phyloP scores from a whole-genome alignment of 1,140 invertebrate species.

The Sycophaga agraensis region DNA sequence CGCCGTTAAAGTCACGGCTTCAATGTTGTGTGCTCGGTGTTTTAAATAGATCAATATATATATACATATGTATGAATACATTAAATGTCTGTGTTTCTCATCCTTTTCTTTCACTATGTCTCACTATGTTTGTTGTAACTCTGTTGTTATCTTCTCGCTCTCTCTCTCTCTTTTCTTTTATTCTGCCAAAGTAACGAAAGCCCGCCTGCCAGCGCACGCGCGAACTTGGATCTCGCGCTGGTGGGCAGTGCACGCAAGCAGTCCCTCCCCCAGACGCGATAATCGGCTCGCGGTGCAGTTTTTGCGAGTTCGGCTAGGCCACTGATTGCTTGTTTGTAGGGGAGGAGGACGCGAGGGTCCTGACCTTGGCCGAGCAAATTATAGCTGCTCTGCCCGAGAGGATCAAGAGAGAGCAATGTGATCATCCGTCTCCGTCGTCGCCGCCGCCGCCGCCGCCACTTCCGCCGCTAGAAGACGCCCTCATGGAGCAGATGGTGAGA shows the following conservation, averaged over 20 bases:
- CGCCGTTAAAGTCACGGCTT: constrained; percentile 5
- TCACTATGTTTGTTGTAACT: background rate
- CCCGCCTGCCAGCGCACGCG: too few relatives aligned
- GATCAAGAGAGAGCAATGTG: constrained; percentile 74
- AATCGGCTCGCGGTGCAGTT: background rate
- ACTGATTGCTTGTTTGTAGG: constrained; percentile 63
- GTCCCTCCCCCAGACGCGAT: too few relatives aligned
- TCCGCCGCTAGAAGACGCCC: constrained; percentile 51
- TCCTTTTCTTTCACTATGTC: background rate
- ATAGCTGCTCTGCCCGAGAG: constrained; percentile 96
- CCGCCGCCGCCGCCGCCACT: constrained; percentile 47
- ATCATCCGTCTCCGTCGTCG: constrained; percentile 48
- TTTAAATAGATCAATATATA: background rate
- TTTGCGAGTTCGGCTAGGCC: constrained; percentile 44
- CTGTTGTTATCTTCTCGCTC: background rate
- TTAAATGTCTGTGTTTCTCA: too few relatives aligned
- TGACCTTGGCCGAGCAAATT: constrained; percentile 95
- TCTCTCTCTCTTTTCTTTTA: background rate
- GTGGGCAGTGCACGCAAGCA: too few relatives aligned
- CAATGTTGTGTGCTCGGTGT: constrained; percentile 11
- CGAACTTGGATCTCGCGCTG: too few relatives aligned
- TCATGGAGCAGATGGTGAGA: constrained; percentile 56
- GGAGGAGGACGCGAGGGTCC: constrained; percentile 88
- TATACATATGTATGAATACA: too few relatives aligned
- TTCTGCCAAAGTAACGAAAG: too few relatives aligned